These are phyloP conservation scores for Theretra japonica DNA, from an alignment of 2,888 invertebrate genomes.

Conservation along the genomic window DNA sequence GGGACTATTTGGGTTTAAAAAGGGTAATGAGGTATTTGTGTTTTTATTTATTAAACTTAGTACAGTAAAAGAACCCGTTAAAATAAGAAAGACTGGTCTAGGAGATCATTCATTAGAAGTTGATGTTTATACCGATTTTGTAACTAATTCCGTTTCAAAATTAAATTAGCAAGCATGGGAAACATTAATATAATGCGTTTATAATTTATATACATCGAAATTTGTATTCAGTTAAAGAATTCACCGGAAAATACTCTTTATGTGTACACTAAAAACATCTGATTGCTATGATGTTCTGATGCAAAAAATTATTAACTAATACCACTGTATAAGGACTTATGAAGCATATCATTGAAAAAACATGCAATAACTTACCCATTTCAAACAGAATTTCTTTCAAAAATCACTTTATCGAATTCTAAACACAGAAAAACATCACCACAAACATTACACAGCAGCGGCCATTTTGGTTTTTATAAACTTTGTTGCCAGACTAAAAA, in stretches of 20 bases:
- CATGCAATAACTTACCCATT: conserved; percentile 69
- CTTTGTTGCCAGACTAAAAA: conserved; percentile 39
- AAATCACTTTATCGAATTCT: conserved; percentile 57
- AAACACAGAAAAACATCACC: conserved; percentile 70
- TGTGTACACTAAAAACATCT: conserved; percentile 27
- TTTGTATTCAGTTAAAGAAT: background rate
- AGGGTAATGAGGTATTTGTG: background rate
- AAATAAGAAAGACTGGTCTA: background rate
- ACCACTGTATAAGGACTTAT: background rate
- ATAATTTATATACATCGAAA: background rate
- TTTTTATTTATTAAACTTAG: background rate
- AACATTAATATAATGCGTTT: background rate
- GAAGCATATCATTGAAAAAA: conserved; percentile 21
- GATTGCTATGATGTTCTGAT: conserved; percentile 4
- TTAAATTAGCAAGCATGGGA: too few relatives aligned
- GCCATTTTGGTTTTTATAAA: conserved; percentile 70
- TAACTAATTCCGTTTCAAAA: too few relatives aligned
- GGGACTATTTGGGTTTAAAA: background rate
- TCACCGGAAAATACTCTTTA: background rate
- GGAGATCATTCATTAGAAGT: background rate
- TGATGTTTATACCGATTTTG: conserved; percentile 9
- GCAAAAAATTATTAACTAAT: background rate
- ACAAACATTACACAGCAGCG: conserved; percentile 71
- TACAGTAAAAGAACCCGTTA: background rate
- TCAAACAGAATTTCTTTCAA: conserved; percentile 46